Evolutionary conservation across 2,113 vertebrate species (phyloP), one percentile per base, ranked within the genome.

Genomic region (Columba livia): DNA sequence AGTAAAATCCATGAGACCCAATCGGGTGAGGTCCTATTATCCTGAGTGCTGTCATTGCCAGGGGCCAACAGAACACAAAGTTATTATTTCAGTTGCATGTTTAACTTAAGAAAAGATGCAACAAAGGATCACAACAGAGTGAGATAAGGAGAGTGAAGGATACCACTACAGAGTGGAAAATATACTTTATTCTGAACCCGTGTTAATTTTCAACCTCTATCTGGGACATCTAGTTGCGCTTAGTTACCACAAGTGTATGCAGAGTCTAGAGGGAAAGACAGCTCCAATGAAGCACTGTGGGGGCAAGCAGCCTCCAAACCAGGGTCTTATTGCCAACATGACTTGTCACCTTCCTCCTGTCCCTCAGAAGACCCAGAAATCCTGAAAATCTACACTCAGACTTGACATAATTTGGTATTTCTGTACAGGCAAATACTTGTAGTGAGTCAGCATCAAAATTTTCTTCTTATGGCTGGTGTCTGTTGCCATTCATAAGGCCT

Each of bases 11-110:
- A 2, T 58, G 72, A 72, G 82, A 91, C 42, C 4, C 32, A 78
- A 3, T 74, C 42, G 78, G 53, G 72, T 90, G 48, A 90, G 26
- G 34, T 82, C 14, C 56, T 94, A 53, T 90, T 94, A 83, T 64
- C 32, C 56, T 74, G 60, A 56, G 60, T 80, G 64, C 74, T 93
- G 38, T 56, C 5, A 0, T 48, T 93, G 34, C 56, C 82, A 80
- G 71, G 88, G 85, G 72, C 91, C 79, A 85, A 23, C 14, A 48
- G 71, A 60, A 95, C 56, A 71, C 28, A 60, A 80, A 91, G 64
- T 93, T 83, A 71, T 25, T 1, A 38, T 56, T 62, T 80, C 5
- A 4, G 26, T 28, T 60, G 31, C 60, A 47, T 10, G 24, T 61
- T 85, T 77, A 56, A 48, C 66, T 78, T 90, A 77, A 80, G 38